Base-by-base conservation (phyloP, 2,888 invertebrate species). In the Lithophane semibrunnea region DNA sequence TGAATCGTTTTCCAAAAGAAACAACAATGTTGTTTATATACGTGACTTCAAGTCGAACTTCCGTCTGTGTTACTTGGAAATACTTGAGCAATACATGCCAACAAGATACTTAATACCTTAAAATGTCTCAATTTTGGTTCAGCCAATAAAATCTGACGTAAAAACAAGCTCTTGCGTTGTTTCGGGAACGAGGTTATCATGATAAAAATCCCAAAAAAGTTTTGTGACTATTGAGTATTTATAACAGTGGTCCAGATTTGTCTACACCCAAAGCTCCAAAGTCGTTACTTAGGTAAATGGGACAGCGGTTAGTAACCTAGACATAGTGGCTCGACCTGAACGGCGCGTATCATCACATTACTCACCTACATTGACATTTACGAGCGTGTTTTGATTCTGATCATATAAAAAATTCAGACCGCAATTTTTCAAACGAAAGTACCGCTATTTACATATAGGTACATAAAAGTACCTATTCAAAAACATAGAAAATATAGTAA, bases 361-460 rank as follows among this genome's bases (percentile, higher is more conserved):
- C 85, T 91, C 88, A 84, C 79, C 75, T 86, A 80, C 82, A 81
- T 82, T 86, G 90, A 91, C 90, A 88, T 92, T 92, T 90, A 93
- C 89, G 90, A 91, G 78, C 84, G 65, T 78, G 82, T 87, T 87
- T 78, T 82, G 83, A 80, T 83, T 82, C 83, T 52, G 73, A 79
- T 54, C 66, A 58, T 56, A 73, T 73, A 87, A 77, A 82, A 75
- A 79, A 73, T 18, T 70, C 24, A 49, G 54, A 65, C 49, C 67
- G 66, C 47, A 24, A 77, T 80, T 77, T 75, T 71, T 76, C 64
- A 77, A 84, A 78, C 65, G 77, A 67, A 74, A 77, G 68, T 75
- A 49, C 72, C 77, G 75, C 74, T 76, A 71, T 80, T 61, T 69
- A 65, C 58, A 64, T 72, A 83, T 42, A 77, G 37, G 37, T 37